Conservation (phyloP, 2,888 invertebrate species). For the Amiota minor region DNA sequence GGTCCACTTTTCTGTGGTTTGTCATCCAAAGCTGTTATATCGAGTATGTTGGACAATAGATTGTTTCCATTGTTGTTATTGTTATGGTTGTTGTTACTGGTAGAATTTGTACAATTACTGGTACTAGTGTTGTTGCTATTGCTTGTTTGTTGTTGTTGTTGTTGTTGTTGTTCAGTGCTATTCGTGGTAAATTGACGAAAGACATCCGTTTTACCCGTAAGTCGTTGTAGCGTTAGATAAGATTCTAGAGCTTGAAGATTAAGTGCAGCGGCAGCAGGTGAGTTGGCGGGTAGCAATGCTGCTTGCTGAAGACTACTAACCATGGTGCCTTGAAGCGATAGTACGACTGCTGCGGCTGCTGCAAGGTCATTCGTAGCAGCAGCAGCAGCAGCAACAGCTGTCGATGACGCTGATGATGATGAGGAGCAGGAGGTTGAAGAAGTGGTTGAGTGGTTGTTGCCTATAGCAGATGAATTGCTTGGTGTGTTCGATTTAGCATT, state of each 20-base stretch:
- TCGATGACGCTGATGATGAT: slow-evolving; percentile 46
- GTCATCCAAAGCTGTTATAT: slow-evolving; percentile 52
- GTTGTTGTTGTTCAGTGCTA: slow-evolving; percentile 31
- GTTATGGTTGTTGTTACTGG: slow-evolving; percentile 39
- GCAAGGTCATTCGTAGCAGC: slow-evolving; percentile 76
- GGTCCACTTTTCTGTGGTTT: slow-evolving; percentile 50
- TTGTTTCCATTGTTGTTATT: slow-evolving; percentile 37
- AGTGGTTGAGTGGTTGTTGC: slow-evolving; percentile 8
- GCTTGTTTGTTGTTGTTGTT: slow-evolving; percentile 10
- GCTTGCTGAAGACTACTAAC: slow-evolving; percentile 89
- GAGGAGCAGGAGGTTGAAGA: slow-evolving; percentile 42
- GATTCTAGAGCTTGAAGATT: slow-evolving; percentile 90
- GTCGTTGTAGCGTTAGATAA: slow-evolving; percentile 86
- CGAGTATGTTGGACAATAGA: slow-evolving; percentile 51
- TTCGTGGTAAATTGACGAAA: slow-evolving; percentile 73
- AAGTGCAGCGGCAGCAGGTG: slow-evolving; percentile 87
- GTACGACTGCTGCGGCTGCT: slow-evolving; percentile 80
- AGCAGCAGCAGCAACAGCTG: slow-evolving; percentile 55
- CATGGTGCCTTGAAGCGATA: slow-evolving; percentile 88
- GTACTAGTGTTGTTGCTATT: slow-evolving; percentile 35
- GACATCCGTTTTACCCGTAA: slow-evolving; percentile 82
- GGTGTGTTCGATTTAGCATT: slow-evolving; percentile 12
- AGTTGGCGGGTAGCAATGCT: slow-evolving; percentile 85
- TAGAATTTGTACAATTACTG: slow-evolving; percentile 36
- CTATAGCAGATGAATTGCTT: slow-evolving; percentile 1